Base-by-base conservation (phyloP, 2,888 invertebrate genomes). In the Protodeltote pygarga region DNA sequence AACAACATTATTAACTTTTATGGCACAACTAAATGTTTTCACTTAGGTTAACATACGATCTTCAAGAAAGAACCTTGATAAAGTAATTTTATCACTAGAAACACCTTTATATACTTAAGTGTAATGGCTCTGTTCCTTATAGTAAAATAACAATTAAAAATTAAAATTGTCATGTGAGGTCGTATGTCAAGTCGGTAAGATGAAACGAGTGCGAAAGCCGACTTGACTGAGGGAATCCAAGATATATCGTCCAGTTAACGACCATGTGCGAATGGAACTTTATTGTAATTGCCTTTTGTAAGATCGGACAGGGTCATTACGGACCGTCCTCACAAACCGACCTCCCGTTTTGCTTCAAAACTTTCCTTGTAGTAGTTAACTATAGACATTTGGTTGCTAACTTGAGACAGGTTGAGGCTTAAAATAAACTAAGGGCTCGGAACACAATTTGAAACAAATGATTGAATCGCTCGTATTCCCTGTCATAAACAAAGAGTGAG, bases 281-380 rank as follows among this genome's bases (percentile, higher is more conserved):
- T 92, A 92, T 90, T 92, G 91, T 91, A 92, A 92, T 92, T 92
- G 92, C 90, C 87, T 90, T 91, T 91, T 89, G 89, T 88, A 88
- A 92, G 92, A 91, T 90, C 86, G 86, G 86, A 82, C 85, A 80
- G 89, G 87, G 89, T 89, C 87, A 88, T 89, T 89, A 89, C 86
- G 77, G 81, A 77, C 84, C 81, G 83, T 84, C 84, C 83, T 86
- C 79, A 77, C 78, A 78, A 77, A 74, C 79, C 77, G 77, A 81
- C 83, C 83, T 82, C 81, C 82, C 81, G 82, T 86, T 81, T 83
- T 81, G 79, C 83, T 66, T 66, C 53, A 73, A 84, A 86, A 87
- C 81, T 86, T 85, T 84, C 77, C 77, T 78, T 65, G 73, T 75
- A 70, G 73, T 71, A 70, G 74, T 75, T 73, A 73, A 81, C 70